Conservation (phyloP, 2,797 vertebrate genomes). For the Sebastes minor region DNA sequence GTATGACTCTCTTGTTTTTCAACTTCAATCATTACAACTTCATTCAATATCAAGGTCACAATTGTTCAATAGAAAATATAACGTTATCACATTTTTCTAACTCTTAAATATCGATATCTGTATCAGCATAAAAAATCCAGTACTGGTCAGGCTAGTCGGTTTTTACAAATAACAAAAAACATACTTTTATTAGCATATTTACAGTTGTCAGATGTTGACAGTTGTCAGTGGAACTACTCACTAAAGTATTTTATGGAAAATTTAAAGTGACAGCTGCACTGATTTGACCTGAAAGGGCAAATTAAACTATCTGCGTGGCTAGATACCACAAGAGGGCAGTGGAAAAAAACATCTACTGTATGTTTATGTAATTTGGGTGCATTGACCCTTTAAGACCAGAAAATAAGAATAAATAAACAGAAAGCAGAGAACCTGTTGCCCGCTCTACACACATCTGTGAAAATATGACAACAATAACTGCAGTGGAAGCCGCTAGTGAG, state of each 20-base stretch:
- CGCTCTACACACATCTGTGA: slow-evolving; percentile 17
- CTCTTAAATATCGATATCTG: background rate
- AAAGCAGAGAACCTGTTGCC: background rate
- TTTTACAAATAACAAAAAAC: background rate
- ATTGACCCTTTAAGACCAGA: background rate
- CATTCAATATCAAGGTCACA: too few relatives aligned
- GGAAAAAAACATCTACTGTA: background rate
- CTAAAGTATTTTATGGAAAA: background rate
- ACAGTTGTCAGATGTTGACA: background rate
- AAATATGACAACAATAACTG: slow-evolving; percentile 63
- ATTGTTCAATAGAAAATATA: too few relatives aligned
- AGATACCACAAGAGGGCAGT: background rate
- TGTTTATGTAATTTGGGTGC: background rate
- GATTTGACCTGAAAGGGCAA: background rate
- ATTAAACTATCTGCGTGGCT: background rate
- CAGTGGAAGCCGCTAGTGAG: slow-evolving; percentile 70
- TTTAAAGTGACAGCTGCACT: background rate
- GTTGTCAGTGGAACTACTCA: background rate
- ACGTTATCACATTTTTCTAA: background rate
- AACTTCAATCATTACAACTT: too few relatives aligned
- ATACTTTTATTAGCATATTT: background rate
- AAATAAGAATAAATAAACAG: background rate
- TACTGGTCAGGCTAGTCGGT: too few relatives aligned
- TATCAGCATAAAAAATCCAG: background rate
- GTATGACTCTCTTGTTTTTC: too few relatives aligned